phyloP scores from a whole-genome alignment of 1,140 invertebrate genomes.

The Leptinotarsa texana region DNA sequence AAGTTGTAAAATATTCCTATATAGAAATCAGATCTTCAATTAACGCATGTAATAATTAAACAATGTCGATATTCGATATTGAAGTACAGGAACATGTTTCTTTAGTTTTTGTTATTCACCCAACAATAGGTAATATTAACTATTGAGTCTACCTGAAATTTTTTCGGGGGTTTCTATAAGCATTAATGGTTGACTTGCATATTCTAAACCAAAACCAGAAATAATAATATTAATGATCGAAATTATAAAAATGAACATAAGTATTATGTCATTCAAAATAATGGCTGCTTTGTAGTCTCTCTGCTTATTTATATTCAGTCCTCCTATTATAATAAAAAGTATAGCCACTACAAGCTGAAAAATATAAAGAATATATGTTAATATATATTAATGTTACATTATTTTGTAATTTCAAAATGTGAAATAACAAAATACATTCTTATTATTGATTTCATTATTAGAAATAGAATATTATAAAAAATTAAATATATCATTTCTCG shows the following conservation, averaged over 20 bases:
- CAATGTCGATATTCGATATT: too few species aligned
- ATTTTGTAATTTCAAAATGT: too few species aligned
- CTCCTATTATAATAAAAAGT: constrained; percentile 77
- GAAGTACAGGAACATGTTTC: too few species aligned
- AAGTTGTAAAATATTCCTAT: too few species aligned
- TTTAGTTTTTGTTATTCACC: too few species aligned
- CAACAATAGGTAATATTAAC: too few species aligned
- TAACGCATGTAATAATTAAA: too few species aligned
- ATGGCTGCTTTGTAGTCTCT: constrained; percentile 70
- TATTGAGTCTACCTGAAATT: neutral
- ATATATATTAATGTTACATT: neutral
- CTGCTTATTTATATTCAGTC: constrained; percentile 76
- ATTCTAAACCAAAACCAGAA: constrained; percentile 80
- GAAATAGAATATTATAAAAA: too few species aligned
- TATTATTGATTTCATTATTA: too few species aligned
- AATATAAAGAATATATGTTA: constrained; percentile 30
- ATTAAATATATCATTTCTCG: too few species aligned
- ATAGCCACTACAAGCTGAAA: constrained; percentile 75
- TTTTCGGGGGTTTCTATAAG: constrained; percentile 36
- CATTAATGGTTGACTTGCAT: constrained; percentile 65
- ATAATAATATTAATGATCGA: constrained; percentile 78
- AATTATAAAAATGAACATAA: constrained; percentile 78
- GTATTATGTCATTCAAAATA: constrained; percentile 77
- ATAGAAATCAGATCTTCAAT: too few species aligned
- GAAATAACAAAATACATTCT: too few species aligned